phyloP scores from a whole-genome alignment of 2,797 vertebrate genomes.

The Chiloscyllium punctatum region DNA sequence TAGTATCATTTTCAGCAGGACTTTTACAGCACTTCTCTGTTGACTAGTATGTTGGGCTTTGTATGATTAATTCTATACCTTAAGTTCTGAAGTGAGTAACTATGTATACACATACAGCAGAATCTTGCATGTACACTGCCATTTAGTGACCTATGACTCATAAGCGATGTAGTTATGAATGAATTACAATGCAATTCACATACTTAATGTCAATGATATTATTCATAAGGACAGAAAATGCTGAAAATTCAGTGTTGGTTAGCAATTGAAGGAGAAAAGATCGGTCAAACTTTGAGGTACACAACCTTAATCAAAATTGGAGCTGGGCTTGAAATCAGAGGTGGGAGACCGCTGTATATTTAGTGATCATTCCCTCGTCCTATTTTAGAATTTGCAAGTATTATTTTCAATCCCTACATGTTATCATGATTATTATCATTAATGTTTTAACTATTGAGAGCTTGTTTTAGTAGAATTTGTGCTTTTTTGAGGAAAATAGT shows the following conservation, averaged over 20 bases:
- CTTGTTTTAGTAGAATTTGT: not conserved
- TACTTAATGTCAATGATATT: not conserved
- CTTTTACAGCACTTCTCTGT: not conserved
- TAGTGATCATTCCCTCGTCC: not conserved
- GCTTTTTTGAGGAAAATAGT: not conserved
- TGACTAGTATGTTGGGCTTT: not conserved
- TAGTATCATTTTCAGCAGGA: not conserved
- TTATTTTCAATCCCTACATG: not conserved
- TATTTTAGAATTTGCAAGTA: not conserved
- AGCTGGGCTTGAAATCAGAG: not conserved
- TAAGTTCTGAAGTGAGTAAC: not conserved
- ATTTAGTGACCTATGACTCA: conserved; percentile 1
- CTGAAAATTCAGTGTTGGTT: not conserved
- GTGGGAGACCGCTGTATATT: not conserved
- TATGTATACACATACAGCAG: not conserved
- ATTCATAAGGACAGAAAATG: conserved; percentile 15
- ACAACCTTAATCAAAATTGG: not conserved
- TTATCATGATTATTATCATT: not conserved
- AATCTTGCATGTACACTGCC: not conserved
- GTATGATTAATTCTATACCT: not conserved
- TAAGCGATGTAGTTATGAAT: conserved; percentile 14
- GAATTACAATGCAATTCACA: conserved; percentile 25
- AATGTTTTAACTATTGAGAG: not conserved
- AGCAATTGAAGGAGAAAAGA: conserved; percentile 19
- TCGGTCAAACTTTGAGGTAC: not conserved